These are phyloP conservation scores for Phasia obesa DNA, from an alignment of 2,888 invertebrate species.

Conservation along the genomic window DNA sequence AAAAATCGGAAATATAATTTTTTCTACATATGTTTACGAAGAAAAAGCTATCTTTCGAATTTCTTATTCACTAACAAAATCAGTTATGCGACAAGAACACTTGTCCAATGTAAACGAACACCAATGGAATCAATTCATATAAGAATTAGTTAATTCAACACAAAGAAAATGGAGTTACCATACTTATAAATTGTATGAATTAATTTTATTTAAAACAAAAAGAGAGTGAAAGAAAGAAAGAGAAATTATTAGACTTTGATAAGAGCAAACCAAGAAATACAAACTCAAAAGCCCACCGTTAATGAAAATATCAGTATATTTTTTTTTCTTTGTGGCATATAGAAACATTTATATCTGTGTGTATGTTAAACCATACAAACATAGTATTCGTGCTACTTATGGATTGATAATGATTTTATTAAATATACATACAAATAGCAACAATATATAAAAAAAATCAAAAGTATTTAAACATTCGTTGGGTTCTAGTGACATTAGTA, in stretches of 20 bases:
- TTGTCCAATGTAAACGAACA: too few species aligned
- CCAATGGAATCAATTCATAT: slow-evolving; percentile 19
- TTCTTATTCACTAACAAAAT: too few species aligned
- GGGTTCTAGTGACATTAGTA: slow-evolving; percentile 60
- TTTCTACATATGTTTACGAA: too few species aligned
- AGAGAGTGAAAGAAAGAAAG: neutral
- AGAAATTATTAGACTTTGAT: neutral
- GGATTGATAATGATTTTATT: neutral
- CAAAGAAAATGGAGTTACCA: slow-evolving; percentile 27
- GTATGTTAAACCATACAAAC: neutral
- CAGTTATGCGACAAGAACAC: neutral
- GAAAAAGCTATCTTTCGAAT: too few species aligned
- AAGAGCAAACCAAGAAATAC: neutral
- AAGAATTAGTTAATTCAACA: slow-evolving; percentile 27
- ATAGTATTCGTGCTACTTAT: neutral
- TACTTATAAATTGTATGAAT: neutral
- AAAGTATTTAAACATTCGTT: slow-evolving; percentile 27
- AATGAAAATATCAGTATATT: neutral
- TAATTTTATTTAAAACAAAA: neutral
- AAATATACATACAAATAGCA: neutral
- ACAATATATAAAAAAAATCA: neutral
- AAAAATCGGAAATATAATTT: too few species aligned
- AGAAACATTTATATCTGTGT: too few species aligned
- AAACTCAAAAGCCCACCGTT: neutral
- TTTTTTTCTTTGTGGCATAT: neutral